phyloP scores from a whole-genome alignment of 2,113 vertebrate species.

The Grus americana region DNA sequence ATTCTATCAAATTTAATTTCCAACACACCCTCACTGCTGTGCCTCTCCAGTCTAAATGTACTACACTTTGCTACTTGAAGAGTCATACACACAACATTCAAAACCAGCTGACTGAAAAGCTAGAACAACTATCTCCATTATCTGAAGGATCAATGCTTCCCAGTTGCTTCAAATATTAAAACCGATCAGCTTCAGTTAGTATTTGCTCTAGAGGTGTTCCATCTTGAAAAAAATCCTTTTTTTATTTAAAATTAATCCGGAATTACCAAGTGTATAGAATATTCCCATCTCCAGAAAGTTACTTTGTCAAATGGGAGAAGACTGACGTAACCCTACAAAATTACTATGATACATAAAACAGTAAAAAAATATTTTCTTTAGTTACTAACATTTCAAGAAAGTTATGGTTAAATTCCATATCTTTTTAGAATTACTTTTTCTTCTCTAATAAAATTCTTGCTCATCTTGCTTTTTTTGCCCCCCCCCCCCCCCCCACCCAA shows the following conservation, averaged over 20 bases:
- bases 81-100: neutral
- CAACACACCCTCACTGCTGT: neutral
- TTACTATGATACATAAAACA: neutral
- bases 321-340: neutral
- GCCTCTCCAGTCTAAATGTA: neutral
- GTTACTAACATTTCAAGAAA: neutral
- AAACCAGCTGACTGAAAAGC: neutral
- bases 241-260: neutral
- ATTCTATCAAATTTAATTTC: neutral
- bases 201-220: neutral
- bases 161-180: neutral
- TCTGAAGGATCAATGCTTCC: neutral
- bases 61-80: neutral
- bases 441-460: neutral
- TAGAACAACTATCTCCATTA: neutral
- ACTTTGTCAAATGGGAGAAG: neutral
- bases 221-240: neutral
- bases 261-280: neutral
- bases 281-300: neutral
- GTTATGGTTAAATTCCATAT: neutral
- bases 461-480: neutral
- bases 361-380: neutral
- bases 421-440: neutral
- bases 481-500: accelerated
- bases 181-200: neutral